A percentile compares a stretch with the other conserved stretches of the same genome.
These are phyloP conservation scores for Eretmochelys imbricata DNA, from an alignment of 2,113 vertebrate genomes.

Conservation along the genomic window DNA sequence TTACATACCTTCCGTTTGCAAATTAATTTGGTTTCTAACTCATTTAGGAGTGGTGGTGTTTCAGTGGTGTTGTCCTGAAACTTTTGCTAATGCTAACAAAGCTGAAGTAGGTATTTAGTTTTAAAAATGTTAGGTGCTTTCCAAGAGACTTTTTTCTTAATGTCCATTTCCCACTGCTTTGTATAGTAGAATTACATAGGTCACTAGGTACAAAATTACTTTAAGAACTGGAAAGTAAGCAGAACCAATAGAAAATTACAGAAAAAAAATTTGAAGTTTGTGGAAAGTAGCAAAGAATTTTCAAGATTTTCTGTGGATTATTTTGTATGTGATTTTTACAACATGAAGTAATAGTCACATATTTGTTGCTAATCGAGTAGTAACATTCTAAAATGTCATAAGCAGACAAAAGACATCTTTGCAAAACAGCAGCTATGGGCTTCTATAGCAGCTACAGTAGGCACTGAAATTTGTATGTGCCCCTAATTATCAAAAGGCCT, in stretches of 20 bases:
- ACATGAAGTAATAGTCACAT: neutral
- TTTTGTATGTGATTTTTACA: neutral
- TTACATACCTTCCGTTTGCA: neutral
- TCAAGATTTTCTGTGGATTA: neutral
- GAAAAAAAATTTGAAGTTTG: neutral
- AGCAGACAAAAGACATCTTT: neutral
- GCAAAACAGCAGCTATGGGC: neutral
- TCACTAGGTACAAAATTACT: neutral
- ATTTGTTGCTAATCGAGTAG: neutral
- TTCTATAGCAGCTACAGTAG: neutral
- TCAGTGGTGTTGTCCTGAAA: neutral
- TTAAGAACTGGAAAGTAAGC: neutral
- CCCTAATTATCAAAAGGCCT: neutral
- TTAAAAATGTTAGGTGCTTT: neutral
- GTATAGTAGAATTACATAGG: neutral
- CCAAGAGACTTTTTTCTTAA: neutral
- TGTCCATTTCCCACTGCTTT: neutral
- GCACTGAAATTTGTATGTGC: neutral
- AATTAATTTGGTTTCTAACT: neutral
- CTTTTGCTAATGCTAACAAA: neutral
- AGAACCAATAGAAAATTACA: neutral
- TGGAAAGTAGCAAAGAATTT: neutral
- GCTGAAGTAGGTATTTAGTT: neutral
- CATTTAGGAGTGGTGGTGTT: neutral
- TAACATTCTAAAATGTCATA: neutral